Evolutionary conservation across 2,113 vertebrate species (phyloP).

Genomic region (Plecotus auritus): DNA sequence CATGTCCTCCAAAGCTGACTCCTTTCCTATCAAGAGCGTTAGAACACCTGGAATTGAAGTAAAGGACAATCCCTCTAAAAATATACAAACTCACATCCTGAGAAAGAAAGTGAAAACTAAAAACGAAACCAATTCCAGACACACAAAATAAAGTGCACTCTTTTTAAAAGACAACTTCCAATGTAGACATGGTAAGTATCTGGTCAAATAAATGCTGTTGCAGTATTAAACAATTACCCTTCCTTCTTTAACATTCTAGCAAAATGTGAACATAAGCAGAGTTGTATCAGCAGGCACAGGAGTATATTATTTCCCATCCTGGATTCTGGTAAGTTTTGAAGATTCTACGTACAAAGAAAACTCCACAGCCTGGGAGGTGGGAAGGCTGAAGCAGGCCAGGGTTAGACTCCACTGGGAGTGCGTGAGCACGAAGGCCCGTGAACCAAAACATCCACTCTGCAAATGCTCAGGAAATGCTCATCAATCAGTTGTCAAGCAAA

Average conservation of each 20-base stretch:
- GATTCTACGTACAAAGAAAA: constrained; percentile 28
- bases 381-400: neutral
- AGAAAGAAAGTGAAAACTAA: neutral
- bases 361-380: neutral
- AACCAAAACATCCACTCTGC: constrained; percentile 32
- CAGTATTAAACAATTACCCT: neutral
- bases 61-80: constrained; percentile 10
- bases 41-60: constrained; percentile 37
- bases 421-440: neutral
- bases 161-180: constrained; percentile 6
- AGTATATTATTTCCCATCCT: neutral
- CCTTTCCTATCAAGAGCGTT: constrained; percentile 25
- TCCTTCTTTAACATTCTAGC: neutral
- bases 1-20: constrained; percentile 20
- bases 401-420: constrained; percentile 10
- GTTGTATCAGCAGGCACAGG: neutral
- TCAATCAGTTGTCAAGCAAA: constrained; percentile 64
- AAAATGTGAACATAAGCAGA: neutral
- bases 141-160: neutral
- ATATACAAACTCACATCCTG: neutral
- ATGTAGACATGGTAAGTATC: neutral
- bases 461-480: constrained; percentile 55
- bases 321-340: neutral
- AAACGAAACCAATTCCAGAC: neutral
- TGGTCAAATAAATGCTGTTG: neutral